phyloP scores from a whole-genome alignment of 1,140 invertebrate species.

The Nebria ingens region DNA sequence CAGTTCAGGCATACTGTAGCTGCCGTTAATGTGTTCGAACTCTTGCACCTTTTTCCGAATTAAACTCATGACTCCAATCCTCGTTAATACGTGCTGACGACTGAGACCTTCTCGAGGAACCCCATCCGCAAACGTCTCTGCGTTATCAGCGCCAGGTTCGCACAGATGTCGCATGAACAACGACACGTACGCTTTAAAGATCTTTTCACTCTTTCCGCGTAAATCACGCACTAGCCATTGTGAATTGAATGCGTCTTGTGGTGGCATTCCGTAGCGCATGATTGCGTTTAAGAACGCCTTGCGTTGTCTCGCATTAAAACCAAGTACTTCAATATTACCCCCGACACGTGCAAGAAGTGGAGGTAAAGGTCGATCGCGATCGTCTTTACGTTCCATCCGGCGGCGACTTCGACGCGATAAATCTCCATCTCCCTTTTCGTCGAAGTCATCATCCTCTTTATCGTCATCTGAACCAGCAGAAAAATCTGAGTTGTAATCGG shows the following conservation, averaged over 20 bases:
- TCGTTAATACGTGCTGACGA: constrained; percentile 92
- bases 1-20: constrained; percentile 93
- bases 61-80: constrained; percentile 98
- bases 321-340: constrained; percentile 97
- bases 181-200: constrained; percentile 97
- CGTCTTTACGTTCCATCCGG: constrained; percentile 71
- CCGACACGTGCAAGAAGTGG: constrained; percentile 92
- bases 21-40: constrained; percentile 97
- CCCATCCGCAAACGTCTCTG: constrained; percentile 97
- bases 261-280: constrained; percentile 99
- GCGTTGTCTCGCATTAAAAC: constrained; percentile 97
- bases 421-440: constrained; percentile 78
- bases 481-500: constrained; percentile 96
- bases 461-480: constrained; percentile 84
- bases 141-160: constrained; percentile 95
- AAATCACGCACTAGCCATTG: constrained; percentile 97
- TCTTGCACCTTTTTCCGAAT: constrained; percentile 99
- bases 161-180: constrained; percentile 99
- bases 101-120: constrained; percentile 97
- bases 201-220: constrained; percentile 96
- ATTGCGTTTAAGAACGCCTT: constrained; percentile 99
- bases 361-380: constrained; percentile 86
- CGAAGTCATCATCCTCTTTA: constrained; percentile 93
- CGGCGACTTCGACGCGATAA: constrained; percentile 63
- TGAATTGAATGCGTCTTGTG: constrained; percentile 93